Evolutionary conservation across 1,140 invertebrate species (phyloP).

Genomic region (Lysiphlebus fabarum): DNA sequence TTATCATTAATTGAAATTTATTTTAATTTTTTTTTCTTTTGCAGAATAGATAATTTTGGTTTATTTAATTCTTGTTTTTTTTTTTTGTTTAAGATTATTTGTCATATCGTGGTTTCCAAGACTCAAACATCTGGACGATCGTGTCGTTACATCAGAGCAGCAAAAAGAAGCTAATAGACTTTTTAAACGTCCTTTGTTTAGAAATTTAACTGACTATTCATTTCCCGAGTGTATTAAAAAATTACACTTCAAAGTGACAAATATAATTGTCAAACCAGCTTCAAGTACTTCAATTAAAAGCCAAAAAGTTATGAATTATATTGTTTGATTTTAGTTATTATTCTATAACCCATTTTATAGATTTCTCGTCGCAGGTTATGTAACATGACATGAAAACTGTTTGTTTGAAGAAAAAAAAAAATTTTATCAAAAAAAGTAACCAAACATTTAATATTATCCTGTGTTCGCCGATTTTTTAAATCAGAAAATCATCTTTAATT

Average conservation of each 20-base stretch:
- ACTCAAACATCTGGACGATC: slow-evolving; percentile 65
- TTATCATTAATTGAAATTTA: too few relatives aligned
- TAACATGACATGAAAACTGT: too few relatives aligned
- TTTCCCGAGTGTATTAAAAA: slow-evolving; percentile 43
- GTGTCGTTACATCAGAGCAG: slow-evolving; percentile 62
- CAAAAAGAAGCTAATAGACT: slow-evolving; percentile 59
- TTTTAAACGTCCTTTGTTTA: slow-evolving; percentile 60
- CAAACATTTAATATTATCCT: too few relatives aligned
- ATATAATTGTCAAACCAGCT: slow-evolving; percentile 16
- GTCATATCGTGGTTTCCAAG: slow-evolving; percentile 67
- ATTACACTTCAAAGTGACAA: slow-evolving; percentile 38
- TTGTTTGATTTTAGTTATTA: too few relatives aligned
- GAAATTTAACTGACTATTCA: slow-evolving; percentile 41
- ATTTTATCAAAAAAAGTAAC: too few relatives aligned
- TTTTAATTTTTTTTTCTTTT: background rate
- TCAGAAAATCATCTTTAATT: too few relatives aligned
- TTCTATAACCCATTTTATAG: too few relatives aligned
- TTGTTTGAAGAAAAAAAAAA: too few relatives aligned
- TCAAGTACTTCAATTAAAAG: too few relatives aligned
- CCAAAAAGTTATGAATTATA: too few relatives aligned
- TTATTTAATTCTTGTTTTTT: slow-evolving; percentile 11
- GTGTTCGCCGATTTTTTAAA: too few relatives aligned
- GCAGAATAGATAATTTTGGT: slow-evolving; percentile 9
- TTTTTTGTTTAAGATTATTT: slow-evolving; percentile 57
- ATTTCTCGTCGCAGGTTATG: too few relatives aligned